Base-by-base conservation (phyloP, 2,113 vertebrate genomes). In the Tupaia tana region DNA sequence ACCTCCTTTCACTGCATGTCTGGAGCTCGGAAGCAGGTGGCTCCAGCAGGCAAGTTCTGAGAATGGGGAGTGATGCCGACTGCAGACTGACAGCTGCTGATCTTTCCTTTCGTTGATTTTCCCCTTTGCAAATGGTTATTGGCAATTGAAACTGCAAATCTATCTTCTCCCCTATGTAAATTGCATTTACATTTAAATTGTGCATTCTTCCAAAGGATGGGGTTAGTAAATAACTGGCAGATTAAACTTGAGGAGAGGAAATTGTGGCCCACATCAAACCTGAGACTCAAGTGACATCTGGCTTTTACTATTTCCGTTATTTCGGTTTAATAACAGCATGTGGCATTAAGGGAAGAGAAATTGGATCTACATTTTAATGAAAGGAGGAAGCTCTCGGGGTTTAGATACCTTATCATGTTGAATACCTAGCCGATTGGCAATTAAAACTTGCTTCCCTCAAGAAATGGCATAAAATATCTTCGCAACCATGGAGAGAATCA, bases 181-280 rank as follows among this genome's bases (percentile, higher is more conserved):
- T 97, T 97, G 69, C 97, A 97, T 98, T 97, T 98, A 97, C 97
- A 97, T 98, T 97, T 97, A 98, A 98, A 98, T 98, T 97, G 97
- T 97, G 96, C 92, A 94, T 98, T 97, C 96, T 98, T 97, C 95
- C 77, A 31, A 94, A 97, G 94, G 95, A 95, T 43, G 78, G 90
- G 95, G 90, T 93, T 93, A 83, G 96, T 97, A 98, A 98, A 97
- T 97, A 97, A 97, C 91, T 52, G 11, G 78, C 84, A 98, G 96
- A 98, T 97, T 97, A 96, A 94, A 96, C 74, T 86, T 91, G 73
- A 93, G 96, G 89, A 97, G 94, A 97, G 91, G 96, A 98, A 98
- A 97, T 97, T 96, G 95, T 96, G 94, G 87, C 96, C 88, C 85
- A 22, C 16, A 13, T 96, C 97, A 96, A 97, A 97, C 95, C 96